Evolutionary conservation across 53 echinoderm and acorn worm genomes (phyloP).

Genomic region (Crossaster papposus): DNA sequence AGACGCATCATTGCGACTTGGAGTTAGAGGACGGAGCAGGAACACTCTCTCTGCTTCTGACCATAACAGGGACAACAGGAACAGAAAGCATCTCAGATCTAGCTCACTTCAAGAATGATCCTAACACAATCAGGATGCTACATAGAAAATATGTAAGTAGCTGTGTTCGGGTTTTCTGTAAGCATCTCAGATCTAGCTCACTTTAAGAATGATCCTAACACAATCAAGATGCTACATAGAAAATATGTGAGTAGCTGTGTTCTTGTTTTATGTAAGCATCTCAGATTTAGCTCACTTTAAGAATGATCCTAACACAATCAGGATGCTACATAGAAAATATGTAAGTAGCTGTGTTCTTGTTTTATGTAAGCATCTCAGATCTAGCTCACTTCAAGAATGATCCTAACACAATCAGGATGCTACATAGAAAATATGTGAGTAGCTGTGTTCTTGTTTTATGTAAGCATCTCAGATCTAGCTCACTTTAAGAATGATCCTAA

Average conservation of each 20-base stretch:
- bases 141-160: constrained; percentile 89
- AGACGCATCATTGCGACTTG: constrained; percentile 79
- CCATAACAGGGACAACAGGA: constrained; percentile 93
- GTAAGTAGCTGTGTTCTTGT: constrained; percentile 58
- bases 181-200: constrained; percentile 87
- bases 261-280: constrained; percentile 59
- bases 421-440: constrained; percentile 88
- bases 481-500: too few species aligned
- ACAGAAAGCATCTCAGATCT: constrained; percentile 93
- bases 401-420: constrained; percentile 82
- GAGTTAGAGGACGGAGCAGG: constrained; percentile 97
- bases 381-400: constrained; percentile 80
- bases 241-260: constrained; percentile 81
- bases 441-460: too few species aligned
- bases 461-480: too few species aligned
- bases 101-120: constrained; percentile 79
- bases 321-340: constrained; percentile 82
- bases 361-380: constrained; percentile 88
- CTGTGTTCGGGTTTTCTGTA: too few species aligned
- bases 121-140: constrained; percentile 81
- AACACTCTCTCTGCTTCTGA: constrained; percentile 77
- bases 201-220: constrained; percentile 85
- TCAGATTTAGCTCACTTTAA: constrained; percentile 85
- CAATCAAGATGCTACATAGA: constrained; percentile 71
- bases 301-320: constrained; percentile 82